phyloP scores from a whole-genome alignment of 2,113 vertebrate species.

The Thamnaconus septentrionalis region DNA sequence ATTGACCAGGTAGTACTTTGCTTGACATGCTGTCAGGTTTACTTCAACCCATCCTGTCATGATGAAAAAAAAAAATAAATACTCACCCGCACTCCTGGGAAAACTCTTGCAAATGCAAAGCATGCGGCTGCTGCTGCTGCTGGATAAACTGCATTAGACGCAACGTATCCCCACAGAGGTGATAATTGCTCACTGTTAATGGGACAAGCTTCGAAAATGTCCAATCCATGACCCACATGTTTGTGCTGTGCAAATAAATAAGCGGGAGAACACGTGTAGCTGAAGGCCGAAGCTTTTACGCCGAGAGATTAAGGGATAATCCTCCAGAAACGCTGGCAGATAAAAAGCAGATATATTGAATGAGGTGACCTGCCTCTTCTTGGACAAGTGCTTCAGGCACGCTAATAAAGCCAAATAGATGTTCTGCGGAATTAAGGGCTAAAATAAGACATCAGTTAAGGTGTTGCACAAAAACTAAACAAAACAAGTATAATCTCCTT shows the following conservation, averaged over 20 bases:
- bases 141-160: conserved; percentile 51
- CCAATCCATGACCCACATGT: conserved; percentile 38
- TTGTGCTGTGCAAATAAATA: conserved; percentile 23
- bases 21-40: conserved; percentile 8
- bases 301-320: conserved; percentile 52
- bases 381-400: conserved; percentile 20
- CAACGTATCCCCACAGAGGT: conserved; percentile 48
- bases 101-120: conserved; percentile 52
- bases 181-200: conserved; percentile 56
- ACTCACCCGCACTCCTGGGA: conserved; percentile 46
- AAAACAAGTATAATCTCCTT: conserved; percentile 8
- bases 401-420: conserved; percentile 13
- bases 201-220: conserved; percentile 32
- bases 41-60: conserved; percentile 39
- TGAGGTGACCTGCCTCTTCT: conserved; percentile 14
- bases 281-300: conserved; percentile 25
- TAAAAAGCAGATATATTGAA: conserved; percentile 44
- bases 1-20: no score
- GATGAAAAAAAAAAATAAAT: conserved; percentile 38
- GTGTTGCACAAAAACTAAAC: conserved; percentile 21
- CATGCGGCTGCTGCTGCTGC: conserved; percentile 50
- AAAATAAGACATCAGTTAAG: conserved; percentile 17
- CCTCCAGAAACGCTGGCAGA: conserved; percentile 48
- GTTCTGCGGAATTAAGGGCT: conserved; percentile 13
- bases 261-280: conserved; percentile 37